Evolutionary conservation across 2,113 vertebrate genomes (phyloP).

Genomic region (Diphyllodes magnificus): DNA sequence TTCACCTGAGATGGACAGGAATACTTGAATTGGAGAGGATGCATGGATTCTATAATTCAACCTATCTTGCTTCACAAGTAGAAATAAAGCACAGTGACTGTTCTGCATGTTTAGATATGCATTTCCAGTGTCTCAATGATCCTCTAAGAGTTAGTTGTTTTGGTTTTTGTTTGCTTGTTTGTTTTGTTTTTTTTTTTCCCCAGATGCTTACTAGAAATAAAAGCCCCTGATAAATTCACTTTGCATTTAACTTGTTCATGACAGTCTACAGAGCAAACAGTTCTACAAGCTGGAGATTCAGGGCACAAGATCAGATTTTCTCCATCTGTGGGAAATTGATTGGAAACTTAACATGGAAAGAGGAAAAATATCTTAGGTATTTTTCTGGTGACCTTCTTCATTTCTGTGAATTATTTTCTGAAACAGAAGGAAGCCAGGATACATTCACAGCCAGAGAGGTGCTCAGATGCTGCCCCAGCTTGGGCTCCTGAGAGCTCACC

Average conservation of each 20-base stretch:
- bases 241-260: neutral
- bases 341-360: neutral
- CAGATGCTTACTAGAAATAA: neutral
- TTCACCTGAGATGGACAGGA: neutral
- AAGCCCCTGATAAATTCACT: neutral
- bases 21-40: neutral
- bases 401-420: neutral
- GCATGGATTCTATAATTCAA: neutral
- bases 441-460: neutral
- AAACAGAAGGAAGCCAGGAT: neutral
- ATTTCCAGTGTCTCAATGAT: neutral
- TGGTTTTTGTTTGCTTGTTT: neutral
- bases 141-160: neutral
- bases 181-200: neutral
- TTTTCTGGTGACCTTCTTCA: neutral
- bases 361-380: neutral
- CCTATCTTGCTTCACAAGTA: neutral
- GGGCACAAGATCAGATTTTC: neutral
- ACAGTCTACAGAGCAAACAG: neutral
- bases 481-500: neutral
- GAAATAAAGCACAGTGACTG: neutral
- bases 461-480: neutral
- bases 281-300: neutral
- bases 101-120: neutral
- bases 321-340: neutral